Evolutionary conservation across 2,797 vertebrate genomes (phyloP), one percentile per base, ranked within the genome.

Genomic region (Poecilia velifera): DNA sequence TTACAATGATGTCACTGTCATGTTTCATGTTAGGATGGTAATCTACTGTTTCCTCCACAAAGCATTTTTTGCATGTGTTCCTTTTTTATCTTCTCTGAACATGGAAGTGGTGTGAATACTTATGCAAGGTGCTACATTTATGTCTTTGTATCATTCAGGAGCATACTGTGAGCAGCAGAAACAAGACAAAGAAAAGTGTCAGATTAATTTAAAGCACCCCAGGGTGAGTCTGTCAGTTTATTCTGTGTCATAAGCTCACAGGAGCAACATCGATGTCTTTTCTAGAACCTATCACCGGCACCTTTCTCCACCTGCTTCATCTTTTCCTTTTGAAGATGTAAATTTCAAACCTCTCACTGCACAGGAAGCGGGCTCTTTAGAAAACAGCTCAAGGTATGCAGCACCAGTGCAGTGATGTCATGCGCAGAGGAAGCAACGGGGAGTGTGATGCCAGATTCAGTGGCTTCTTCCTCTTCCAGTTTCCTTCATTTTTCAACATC

Each of bases 391-490:
- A 77, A 74, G 78, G 74, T 82, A 78, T 55, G 83, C 76, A 76
- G 79, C 31, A 70, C 20, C 57, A 25, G 22, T 70, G 59, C n/a
- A 75, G 57, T 93, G 90, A 93, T 86, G 88, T 93, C 91, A 92
- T 76, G 59, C 72, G 49, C 16, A 74, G 82, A 82, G 90, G 92
- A 94, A 88, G 88, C 84, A 84, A 62, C 81, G 2, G 62, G 28
- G 82, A 89, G 79, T 46, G 73, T 92, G 91, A 93, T 73, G 70
- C 80, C 88, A 87, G 57, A 86, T 86, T 89, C 78, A 74, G 79
- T 72, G 73, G 43, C 87, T 88, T 90, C 93, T 93, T 92, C 90
- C 80, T 83, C 81, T 93, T 90, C 88, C 81, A 74, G 49, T 89
- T 85, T 83, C 79, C 79, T 84, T 80, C 49, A 49, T 87, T 77